phyloP scores from a whole-genome alignment of 2,113 vertebrate genomes.

The Pangasianodon gigas region DNA sequence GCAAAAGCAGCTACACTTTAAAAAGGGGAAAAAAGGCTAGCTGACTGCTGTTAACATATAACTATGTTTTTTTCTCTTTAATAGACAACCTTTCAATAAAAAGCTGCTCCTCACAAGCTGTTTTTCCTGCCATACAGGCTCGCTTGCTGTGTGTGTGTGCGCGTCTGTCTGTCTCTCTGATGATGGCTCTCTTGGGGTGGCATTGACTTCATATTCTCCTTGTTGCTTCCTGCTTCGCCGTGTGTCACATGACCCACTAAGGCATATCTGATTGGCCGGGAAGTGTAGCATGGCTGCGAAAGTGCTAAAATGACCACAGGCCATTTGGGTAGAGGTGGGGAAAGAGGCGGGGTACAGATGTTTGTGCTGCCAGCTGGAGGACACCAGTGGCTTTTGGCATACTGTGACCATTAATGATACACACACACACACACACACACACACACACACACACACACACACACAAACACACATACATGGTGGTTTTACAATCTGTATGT shows the following conservation, averaged over 20 bases:
- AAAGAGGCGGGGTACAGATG: slow-evolving; percentile 29
- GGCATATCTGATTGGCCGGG: slow-evolving; percentile 63
- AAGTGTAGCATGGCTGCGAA: slow-evolving; percentile 48
- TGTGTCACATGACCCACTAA: slow-evolving; percentile 64
- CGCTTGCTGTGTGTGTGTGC: slow-evolving; percentile 11
- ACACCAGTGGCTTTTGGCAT: slow-evolving; percentile 31
- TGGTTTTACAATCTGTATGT: background rate
- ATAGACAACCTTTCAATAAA: background rate
- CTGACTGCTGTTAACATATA: slow-evolving; percentile 3
- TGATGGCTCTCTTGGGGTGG: slow-evolving; percentile 59
- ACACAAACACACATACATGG: background rate
- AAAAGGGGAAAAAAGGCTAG: background rate
- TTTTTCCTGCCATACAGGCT: slow-evolving; percentile 49
- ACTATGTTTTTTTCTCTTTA: background rate
- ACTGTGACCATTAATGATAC: slow-evolving; percentile 26
- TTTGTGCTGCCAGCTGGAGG: slow-evolving; percentile 32
- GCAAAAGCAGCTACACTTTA: slow-evolving; percentile 7
- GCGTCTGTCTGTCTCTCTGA: slow-evolving; percentile 49
- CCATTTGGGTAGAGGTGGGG: slow-evolving; percentile 34
- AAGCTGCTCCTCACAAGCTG: slow-evolving; percentile 21
- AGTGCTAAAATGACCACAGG: slow-evolving; percentile 45
- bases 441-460: background rate
- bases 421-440: background rate
- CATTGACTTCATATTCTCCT: slow-evolving; percentile 65
- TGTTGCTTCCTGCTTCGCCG: slow-evolving; percentile 70